phyloP scores from a whole-genome alignment of 2,888 invertebrate species.

The Elmis aenea region DNA sequence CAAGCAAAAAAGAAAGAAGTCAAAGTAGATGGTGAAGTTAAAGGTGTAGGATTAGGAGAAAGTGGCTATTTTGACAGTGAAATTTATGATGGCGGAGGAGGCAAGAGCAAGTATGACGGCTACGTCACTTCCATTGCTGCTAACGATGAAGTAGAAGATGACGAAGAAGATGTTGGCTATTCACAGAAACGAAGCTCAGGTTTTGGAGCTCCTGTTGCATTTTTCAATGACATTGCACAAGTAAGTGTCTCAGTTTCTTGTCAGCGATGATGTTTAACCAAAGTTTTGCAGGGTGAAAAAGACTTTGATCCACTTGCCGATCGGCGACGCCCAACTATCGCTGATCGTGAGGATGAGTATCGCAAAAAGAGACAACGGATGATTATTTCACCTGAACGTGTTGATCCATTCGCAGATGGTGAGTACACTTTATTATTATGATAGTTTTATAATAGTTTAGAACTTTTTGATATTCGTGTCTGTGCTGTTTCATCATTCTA shows the following conservation, averaged over 20 bases:
- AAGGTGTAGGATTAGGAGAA: constrained; percentile 83
- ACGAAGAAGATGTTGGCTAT: constrained; percentile 76
- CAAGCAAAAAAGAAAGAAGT: constrained; percentile 82
- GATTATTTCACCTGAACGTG: constrained; percentile 95
- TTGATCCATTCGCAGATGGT: constrained; percentile 98
- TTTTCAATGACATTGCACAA: constrained; percentile 86
- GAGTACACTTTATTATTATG: constrained; percentile 49
- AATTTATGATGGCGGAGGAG: constrained; percentile 76
- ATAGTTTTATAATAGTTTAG: background rate
- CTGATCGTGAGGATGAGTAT: constrained; percentile 97
- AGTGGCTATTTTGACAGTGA: constrained; percentile 86
- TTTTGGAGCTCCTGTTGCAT: constrained; percentile 76
- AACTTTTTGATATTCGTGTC: background rate
- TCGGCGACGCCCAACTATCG: constrained; percentile 84
- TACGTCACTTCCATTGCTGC: constrained; percentile 96
- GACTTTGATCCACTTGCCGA: constrained; percentile 95
- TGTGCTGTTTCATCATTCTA: constrained; percentile 1
- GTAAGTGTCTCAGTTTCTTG: constrained; percentile 46
- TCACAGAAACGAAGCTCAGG: constrained; percentile 66
- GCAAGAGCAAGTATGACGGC: constrained; percentile 80
- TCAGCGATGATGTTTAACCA: background rate
- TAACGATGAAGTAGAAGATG: constrained; percentile 93
- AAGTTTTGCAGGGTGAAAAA: constrained; percentile 57
- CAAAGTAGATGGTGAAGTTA: constrained; percentile 52
- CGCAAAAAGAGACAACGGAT: constrained; percentile 80